Percentiles rank a stretch among this genome's conserved stretches.
Conservation (phyloP, 2,113 vertebrate species). For the Sebastes schlegelii region DNA sequence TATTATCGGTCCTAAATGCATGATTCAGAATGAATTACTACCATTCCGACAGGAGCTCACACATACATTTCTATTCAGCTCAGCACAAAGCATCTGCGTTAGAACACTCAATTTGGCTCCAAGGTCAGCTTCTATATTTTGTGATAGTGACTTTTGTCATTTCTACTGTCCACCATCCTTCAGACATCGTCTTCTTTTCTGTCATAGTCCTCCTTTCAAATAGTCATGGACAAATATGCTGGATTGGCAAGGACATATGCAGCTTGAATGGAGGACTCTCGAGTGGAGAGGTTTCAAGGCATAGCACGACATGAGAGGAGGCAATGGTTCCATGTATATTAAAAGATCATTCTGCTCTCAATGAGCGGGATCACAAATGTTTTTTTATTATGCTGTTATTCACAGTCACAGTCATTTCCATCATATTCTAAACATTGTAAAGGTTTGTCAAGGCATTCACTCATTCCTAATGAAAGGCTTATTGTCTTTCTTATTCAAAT, state of each 20-base stretch:
- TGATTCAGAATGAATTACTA: constrained; percentile 18
- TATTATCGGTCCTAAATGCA: neutral
- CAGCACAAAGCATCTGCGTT: constrained; percentile 11
- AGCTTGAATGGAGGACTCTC: constrained; percentile 3
- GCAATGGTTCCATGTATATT: constrained; percentile 1
- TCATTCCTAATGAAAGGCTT: too few relatives aligned
- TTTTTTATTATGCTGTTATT: constrained; percentile 38
- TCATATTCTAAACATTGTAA: neutral
- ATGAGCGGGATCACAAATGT: constrained; percentile 5
- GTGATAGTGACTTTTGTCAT: constrained; percentile 14
- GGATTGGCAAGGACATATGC: constrained; percentile 22
- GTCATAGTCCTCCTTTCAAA: constrained; percentile 8
- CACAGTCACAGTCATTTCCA: neutral
- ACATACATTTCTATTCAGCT: constrained; percentile 13
- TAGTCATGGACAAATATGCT: constrained; percentile 20
- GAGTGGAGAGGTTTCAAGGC: constrained; percentile 26
- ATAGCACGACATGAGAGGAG: neutral
- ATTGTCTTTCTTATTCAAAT: neutral
- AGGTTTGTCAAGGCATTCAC: constrained; percentile 2
- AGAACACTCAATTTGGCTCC: constrained; percentile 16
- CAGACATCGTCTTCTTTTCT: constrained; percentile 26
- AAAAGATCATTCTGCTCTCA: constrained; percentile 39
- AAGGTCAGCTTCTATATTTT: constrained; percentile 44
- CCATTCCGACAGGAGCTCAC: neutral
- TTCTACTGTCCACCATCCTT: constrained; percentile 15